Conservation (phyloP, 92 coral and sea anemone species). For the Zoanthus sansibaricus region DNA sequence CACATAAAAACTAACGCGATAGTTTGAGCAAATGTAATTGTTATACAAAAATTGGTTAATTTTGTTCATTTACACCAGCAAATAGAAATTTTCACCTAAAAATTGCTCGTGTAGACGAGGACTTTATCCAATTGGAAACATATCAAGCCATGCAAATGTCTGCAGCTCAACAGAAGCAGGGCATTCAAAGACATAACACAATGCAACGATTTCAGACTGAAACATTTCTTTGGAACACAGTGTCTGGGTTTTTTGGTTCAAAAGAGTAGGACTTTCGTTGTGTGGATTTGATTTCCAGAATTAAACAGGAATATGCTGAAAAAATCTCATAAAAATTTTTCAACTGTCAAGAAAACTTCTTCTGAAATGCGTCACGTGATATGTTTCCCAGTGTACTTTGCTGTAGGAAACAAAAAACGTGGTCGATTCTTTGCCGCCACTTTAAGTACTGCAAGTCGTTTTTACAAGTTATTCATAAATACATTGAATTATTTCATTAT, state of each 20-base stretch:
- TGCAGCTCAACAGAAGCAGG: background rate
- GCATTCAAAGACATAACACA: background rate
- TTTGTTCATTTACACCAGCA: no score
- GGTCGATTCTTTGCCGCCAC: slow-evolving; percentile 37
- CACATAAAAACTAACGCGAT: no score
- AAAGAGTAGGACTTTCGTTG: background rate
- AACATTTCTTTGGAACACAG: background rate
- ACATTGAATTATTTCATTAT: slow-evolving; percentile 19
- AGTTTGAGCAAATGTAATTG: no score
- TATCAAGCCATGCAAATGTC: background rate
- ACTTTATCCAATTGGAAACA: background rate
- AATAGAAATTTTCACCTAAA: no score
- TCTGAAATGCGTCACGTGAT: slow-evolving; percentile 34
- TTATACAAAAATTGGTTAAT: no score
- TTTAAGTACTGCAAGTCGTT: slow-evolving; percentile 33
- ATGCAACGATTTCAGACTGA: slow-evolving; percentile 8
- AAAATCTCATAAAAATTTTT: background rate
- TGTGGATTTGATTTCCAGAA: background rate
- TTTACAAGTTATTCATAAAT: background rate
- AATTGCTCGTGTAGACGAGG: no score
- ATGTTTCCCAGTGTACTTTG: slow-evolving; percentile 50
- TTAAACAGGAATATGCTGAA: background rate
- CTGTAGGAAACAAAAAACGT: slow-evolving; percentile 31
- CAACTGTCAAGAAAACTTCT: background rate
- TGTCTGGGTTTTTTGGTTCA: background rate